Percentiles rank a stretch among this genome's conserved stretches.
These are phyloP conservation scores for Bradypodion pumilum DNA, from an alignment of 2,797 vertebrate genomes.

Conservation along the genomic window DNA sequence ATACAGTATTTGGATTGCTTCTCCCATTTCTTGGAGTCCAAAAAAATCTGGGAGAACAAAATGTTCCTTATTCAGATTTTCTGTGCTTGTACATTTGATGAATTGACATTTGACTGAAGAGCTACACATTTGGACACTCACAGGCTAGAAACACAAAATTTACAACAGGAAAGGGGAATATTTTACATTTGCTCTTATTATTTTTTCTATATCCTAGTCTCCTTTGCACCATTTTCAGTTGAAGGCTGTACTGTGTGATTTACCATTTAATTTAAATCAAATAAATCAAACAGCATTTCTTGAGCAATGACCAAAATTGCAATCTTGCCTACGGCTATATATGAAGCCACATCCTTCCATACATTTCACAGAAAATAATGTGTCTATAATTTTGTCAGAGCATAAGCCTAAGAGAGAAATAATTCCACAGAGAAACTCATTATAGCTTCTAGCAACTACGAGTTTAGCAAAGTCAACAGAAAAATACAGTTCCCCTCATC, in stretches of 20 bases:
- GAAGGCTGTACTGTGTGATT: background rate
- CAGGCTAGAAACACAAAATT: background rate
- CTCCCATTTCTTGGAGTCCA: no score
- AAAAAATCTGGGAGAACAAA: no score
- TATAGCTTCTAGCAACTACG: constrained; percentile 12
- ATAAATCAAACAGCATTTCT: constrained; percentile 9
- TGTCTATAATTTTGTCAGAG: constrained; percentile 16
- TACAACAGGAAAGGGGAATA: background rate
- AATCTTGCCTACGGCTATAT: background rate
- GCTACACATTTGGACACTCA: background rate
- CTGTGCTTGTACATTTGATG: background rate
- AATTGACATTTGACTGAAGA: background rate
- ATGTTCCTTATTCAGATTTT: background rate
- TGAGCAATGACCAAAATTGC: background rate
- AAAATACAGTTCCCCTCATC: background rate
- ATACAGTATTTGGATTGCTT: no score
- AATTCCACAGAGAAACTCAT: background rate
- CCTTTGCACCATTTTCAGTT: background rate
- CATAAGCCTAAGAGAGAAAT: background rate
- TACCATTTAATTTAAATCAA: constrained; percentile 44
- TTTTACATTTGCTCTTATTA: background rate
- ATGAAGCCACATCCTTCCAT: background rate
- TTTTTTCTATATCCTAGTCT: background rate
- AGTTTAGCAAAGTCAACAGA: constrained; percentile 5
- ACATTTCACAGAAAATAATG: constrained; percentile 4